phyloP scores from a whole-genome alignment of 2,888 invertebrate species.

The Heliconius erato region DNA sequence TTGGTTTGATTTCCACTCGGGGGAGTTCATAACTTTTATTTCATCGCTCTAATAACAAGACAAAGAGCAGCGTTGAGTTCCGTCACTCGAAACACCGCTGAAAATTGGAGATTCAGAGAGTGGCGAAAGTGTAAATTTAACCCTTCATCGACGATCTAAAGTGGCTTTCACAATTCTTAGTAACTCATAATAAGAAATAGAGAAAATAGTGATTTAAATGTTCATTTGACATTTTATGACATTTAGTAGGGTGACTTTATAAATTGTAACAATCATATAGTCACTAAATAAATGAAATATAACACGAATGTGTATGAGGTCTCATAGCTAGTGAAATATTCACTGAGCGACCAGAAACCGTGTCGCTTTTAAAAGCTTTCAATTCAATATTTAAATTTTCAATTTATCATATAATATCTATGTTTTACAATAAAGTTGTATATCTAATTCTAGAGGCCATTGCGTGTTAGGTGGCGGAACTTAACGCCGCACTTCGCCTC shows the following conservation, averaged over 20 bases:
- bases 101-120: too few species aligned
- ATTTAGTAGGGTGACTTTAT: neutral
- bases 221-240: too few species aligned
- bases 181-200: too few species aligned
- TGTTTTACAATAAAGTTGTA: neutral
- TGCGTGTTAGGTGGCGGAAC: neutral
- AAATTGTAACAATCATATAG: neutral
- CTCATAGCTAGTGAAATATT: conserved; percentile 12
- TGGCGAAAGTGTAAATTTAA: too few species aligned
- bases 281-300: neutral
- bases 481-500: neutral
- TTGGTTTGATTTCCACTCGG: too few species aligned
- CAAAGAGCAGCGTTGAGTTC: too few species aligned
- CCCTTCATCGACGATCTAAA: too few species aligned
- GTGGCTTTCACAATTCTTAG: too few species aligned
- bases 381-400: neutral
- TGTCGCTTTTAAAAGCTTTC: conserved; percentile 20
- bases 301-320: neutral
- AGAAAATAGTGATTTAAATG: too few species aligned
- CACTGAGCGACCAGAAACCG: conserved; percentile 7
- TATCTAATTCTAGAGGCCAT: neutral
- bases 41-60: too few species aligned
- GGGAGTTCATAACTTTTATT: too few species aligned
- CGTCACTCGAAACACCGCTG: too few species aligned
- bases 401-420: neutral